A percentile compares a stretch with the other conserved stretches of the same genome.
Conservation (phyloP, 2,113 vertebrate genomes). For the Octodon degus region DNA sequence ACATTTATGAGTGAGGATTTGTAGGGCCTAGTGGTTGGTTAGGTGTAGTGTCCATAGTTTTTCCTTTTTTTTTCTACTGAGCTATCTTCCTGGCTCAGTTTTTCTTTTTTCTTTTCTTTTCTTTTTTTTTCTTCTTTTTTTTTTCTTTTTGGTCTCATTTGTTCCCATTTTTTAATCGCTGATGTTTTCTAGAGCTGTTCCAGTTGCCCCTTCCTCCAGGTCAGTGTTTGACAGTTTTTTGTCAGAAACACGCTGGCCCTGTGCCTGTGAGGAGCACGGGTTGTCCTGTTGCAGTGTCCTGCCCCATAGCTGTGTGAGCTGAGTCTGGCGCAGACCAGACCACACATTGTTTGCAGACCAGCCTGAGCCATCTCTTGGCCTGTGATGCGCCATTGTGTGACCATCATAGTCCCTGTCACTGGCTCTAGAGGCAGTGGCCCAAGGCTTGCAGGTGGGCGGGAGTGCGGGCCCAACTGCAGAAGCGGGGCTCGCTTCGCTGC, state of each 20-base stretch:
- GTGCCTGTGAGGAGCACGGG: neutral
- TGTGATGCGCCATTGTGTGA: neutral
- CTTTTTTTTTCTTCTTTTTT: neutral
- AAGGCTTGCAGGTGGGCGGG: neutral
- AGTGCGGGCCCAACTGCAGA: neutral
- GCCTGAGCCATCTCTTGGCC: neutral
- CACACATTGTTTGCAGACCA: neutral
- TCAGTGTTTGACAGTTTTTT: conserved; percentile 25
- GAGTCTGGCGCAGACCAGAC: neutral
- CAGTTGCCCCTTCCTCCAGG: neutral
- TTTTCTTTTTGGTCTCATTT: neutral
- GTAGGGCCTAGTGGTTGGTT: neutral
- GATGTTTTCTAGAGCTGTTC: conserved; percentile 48
- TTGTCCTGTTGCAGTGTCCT: neutral
- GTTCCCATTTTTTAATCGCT: conserved; percentile 37
- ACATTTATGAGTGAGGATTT: neutral
- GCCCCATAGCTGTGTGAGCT: neutral
- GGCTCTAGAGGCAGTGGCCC: neutral
- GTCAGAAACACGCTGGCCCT: neutral
- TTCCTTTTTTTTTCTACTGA: neutral
- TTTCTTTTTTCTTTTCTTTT: neutral
- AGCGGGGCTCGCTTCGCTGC: rapidly evolving
- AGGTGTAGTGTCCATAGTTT: neutral
- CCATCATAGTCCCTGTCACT: neutral
- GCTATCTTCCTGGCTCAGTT: neutral